These are phyloP conservation scores for Phortica okadai DNA, from an alignment of 2,888 invertebrate species.

Conservation along the genomic window DNA sequence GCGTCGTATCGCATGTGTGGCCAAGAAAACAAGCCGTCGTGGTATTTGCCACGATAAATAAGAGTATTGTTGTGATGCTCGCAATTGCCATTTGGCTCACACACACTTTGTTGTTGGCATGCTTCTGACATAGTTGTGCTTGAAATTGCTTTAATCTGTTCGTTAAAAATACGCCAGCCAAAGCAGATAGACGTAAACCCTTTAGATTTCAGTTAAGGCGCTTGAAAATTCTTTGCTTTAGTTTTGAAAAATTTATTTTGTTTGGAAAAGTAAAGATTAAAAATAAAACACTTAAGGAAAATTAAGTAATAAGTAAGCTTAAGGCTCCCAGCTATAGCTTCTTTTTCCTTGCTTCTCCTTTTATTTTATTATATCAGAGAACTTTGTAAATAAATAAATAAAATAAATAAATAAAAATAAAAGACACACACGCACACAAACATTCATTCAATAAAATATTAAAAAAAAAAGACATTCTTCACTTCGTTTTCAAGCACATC, in stretches of 20 bases:
- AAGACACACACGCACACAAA: no score
- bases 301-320: no score
- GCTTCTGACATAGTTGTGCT: neutral
- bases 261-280: neutral
- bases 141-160: neutral
- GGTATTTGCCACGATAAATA: constrained; percentile 31
- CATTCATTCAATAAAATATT: no score
- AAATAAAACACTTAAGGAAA: neutral
- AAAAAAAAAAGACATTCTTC: neutral
- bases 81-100: no score
- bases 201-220: neutral
- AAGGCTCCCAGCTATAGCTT: no score
- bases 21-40: neutral
- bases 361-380: no score
- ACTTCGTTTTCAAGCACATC: neutral
- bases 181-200: neutral
- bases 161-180: neutral
- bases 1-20: neutral
- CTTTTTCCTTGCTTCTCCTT: no score
- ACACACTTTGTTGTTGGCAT: no score
- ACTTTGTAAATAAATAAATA: no score
- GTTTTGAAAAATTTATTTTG: neutral
- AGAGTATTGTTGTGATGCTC: no score
- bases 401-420: no score
- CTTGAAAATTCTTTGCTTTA: neutral